Evolutionary conservation across 2,797 vertebrate species (phyloP).

Genomic region (Enteromius anoplus): DNA sequence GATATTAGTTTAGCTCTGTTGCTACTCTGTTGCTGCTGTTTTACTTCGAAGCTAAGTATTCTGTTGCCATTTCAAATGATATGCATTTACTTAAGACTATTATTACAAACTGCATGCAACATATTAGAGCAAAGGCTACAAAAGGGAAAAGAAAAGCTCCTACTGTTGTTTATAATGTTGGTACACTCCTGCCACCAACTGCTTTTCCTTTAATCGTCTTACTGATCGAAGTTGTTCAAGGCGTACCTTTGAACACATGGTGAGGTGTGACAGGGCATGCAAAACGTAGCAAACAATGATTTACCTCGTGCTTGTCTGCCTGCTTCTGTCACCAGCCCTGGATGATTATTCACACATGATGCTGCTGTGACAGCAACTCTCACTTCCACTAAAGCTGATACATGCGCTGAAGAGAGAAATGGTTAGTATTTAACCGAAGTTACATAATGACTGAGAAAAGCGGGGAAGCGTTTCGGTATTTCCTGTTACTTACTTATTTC

Average conservation of each 20-base stretch:
- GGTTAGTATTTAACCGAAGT: neutral
- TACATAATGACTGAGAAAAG: neutral
- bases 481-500: neutral
- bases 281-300: neutral
- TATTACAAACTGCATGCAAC: neutral
- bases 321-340: neutral
- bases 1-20: neutral
- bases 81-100: neutral
- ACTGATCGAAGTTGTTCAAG: conserved; percentile 45
- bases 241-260: conserved; percentile 64
- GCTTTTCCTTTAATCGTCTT: conserved; percentile 56
- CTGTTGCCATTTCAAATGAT: neutral
- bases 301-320: neutral
- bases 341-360: conserved; percentile 28
- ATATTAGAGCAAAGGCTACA: neutral
- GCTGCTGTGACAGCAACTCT: neutral
- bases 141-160: neutral
- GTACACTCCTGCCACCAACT: conserved; percentile 26
- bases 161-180: conserved; percentile 52
- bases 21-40: neutral
- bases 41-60: neutral
- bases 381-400: neutral
- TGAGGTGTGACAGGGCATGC: conserved; percentile 19
- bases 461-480: neutral
- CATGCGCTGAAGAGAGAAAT: neutral